Evolutionary conservation across 2,888 invertebrate genomes (phyloP).

Genomic region (Drosophila neotestacea): DNA sequence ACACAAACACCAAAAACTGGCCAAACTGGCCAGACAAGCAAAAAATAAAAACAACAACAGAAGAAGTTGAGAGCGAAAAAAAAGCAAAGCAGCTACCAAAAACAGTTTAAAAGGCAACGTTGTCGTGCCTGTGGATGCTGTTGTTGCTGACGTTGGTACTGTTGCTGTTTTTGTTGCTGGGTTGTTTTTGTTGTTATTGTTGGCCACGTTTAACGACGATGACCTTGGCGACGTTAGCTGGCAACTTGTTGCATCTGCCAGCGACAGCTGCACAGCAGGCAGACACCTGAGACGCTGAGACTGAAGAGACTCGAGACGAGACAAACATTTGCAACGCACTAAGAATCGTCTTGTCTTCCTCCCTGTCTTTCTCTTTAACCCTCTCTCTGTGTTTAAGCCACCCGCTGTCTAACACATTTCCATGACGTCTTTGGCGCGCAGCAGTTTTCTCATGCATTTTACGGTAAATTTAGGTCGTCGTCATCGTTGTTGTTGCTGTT

Average conservation of each 20-base stretch:
- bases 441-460: constrained; percentile 76
- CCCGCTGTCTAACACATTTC: constrained; percentile 49
- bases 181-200: constrained; percentile 30
- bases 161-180: constrained; percentile 12
- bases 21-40: constrained; percentile 67
- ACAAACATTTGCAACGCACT: constrained; percentile 41
- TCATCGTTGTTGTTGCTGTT: constrained; percentile 36
- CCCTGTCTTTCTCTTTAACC: background rate
- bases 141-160: constrained; percentile 3
- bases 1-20: constrained; percentile 54
- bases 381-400: constrained; percentile 24
- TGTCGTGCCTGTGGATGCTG: constrained; percentile 47
- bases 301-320: constrained; percentile 17
- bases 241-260: constrained; percentile 75
- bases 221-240: constrained; percentile 70
- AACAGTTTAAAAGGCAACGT: constrained; percentile 59
- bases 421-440: constrained; percentile 35
- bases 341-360: constrained; percentile 27
- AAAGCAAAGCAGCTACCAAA: constrained; percentile 44
- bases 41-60: constrained; percentile 30
- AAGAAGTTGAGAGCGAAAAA: constrained; percentile 10
- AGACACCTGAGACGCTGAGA: constrained; percentile 71
- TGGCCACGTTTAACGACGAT: constrained; percentile 54
- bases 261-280: constrained; percentile 70
- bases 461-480: constrained; percentile 80